Evolutionary conservation across 2,888 invertebrate species (phyloP).

Genomic region (Andrena bicolor): DNA sequence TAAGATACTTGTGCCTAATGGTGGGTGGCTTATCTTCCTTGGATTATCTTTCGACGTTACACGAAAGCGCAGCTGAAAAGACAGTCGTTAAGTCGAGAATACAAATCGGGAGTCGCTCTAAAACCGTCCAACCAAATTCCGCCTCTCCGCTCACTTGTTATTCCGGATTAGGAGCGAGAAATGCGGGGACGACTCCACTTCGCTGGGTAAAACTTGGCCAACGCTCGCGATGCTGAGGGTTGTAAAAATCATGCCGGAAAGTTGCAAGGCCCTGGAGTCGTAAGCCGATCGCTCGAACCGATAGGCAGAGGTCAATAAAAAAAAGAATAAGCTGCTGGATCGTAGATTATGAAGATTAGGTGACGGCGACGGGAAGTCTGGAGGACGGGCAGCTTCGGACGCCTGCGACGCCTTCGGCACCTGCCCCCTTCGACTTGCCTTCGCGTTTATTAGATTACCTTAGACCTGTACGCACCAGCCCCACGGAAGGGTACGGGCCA

Average conservation of each 20-base stretch:
- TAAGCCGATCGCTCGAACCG: background rate
- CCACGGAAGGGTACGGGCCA: background rate
- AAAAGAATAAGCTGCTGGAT: background rate
- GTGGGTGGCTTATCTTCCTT: slow-evolving; percentile 32
- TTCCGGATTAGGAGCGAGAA: slow-evolving; percentile 42
- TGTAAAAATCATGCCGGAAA: background rate
- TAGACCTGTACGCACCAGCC: slow-evolving; percentile 46
- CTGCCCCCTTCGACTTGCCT: slow-evolving; percentile 11
- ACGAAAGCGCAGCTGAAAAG: slow-evolving; percentile 57
- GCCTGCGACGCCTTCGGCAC: slow-evolving; percentile 2
- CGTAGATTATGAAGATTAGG: too few relatives aligned
- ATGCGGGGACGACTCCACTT: background rate
- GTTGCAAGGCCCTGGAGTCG: background rate
- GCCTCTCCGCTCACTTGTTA: slow-evolving; percentile 44
- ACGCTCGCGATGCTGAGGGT: background rate
- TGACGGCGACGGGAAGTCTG: background rate
- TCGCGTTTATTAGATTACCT: slow-evolving; percentile 43
- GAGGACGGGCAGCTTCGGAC: background rate
- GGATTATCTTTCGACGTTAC: slow-evolving; percentile 33
- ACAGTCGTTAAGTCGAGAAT: slow-evolving; percentile 43
- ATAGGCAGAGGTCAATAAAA: background rate
- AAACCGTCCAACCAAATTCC: slow-evolving; percentile 36
- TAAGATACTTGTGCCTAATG: slow-evolving; percentile 21
- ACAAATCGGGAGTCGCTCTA: slow-evolving; percentile 34
- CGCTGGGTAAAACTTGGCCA: background rate